phyloP scores from a whole-genome alignment of 2,797 vertebrate genomes.

The Urophycis tenuis region DNA sequence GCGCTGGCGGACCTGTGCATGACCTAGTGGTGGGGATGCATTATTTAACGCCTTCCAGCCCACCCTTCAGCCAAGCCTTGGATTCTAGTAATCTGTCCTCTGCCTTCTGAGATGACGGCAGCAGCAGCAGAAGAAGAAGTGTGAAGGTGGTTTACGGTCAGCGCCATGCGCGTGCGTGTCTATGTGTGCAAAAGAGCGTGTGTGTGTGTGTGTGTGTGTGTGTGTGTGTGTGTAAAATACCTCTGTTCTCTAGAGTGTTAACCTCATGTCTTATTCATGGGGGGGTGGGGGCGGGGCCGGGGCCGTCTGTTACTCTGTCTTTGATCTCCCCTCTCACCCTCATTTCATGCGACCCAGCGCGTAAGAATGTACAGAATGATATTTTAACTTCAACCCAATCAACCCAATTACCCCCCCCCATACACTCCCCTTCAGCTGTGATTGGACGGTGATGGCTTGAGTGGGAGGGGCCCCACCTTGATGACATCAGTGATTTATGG shows the following conservation, averaged over 20 bases:
- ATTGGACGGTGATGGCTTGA: constrained; percentile 23
- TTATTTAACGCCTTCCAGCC: constrained; percentile 71
- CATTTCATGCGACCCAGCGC: constrained; percentile 25
- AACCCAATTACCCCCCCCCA: constrained; percentile 7
- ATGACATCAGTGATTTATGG: constrained; percentile 45
- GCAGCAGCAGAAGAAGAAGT: constrained; percentile 8
- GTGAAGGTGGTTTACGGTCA: constrained; percentile 26
- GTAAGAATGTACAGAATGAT: constrained; percentile 25
- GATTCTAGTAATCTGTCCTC: constrained; percentile 58
- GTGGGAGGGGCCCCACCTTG: constrained; percentile 28
- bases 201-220: constrained; percentile 4
- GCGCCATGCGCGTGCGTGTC: constrained; percentile 8
- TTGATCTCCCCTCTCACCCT: constrained; percentile 36
- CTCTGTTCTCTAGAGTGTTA: constrained; percentile 25
- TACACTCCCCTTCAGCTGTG: constrained; percentile 13
- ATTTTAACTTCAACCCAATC: constrained; percentile 25
- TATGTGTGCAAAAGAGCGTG: neutral
- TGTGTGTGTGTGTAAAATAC: constrained; percentile 32
- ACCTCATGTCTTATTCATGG: constrained; percentile 29
- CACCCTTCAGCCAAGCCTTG: constrained; percentile 50
- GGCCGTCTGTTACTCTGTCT: constrained; percentile 21
- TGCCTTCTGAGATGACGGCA: constrained; percentile 52
- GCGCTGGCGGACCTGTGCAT: neutral
- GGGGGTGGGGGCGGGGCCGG: constrained; percentile 1
- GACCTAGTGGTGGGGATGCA: constrained; percentile 43